phyloP scores from a whole-genome alignment of 2,888 invertebrate genomes.

The Cistogaster globosa region DNA sequence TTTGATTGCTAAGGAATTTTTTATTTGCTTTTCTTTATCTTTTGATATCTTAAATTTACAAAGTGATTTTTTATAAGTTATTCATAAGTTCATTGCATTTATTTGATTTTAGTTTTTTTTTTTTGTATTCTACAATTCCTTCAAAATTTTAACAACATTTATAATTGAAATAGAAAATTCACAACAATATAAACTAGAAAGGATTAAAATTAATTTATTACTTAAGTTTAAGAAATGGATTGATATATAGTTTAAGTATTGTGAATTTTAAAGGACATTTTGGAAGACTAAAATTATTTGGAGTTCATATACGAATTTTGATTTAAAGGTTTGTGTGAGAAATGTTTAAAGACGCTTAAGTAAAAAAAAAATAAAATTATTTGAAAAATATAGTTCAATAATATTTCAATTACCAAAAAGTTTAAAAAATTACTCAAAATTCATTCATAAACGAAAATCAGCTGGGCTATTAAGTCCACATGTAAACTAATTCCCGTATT shows the following conservation, averaged over 20 bases:
- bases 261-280: background rate
- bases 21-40: constrained; percentile 28
- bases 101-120: constrained; percentile 26
- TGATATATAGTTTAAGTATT: background rate
- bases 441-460: no score
- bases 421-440: no score
- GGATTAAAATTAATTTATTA: background rate
- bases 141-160: constrained; percentile 52
- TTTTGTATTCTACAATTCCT: background rate
- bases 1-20: constrained; percentile 43
- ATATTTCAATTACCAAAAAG: no score
- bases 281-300: no score
- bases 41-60: constrained; percentile 65
- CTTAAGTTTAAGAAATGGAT: background rate
- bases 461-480: no score
- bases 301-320: no score
- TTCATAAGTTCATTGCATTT: constrained; percentile 73
- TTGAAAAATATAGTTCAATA: no score
- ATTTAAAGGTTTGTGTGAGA: no score
- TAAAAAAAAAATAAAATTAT: no score
- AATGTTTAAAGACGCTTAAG: no score
- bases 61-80: constrained; percentile 64
- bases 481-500: no score
- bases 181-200: background rate
- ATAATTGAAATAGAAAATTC: constrained; percentile 1